phyloP scores from a whole-genome alignment of 2,888 invertebrate species.

The Cataglyphis altisquamis region DNA sequence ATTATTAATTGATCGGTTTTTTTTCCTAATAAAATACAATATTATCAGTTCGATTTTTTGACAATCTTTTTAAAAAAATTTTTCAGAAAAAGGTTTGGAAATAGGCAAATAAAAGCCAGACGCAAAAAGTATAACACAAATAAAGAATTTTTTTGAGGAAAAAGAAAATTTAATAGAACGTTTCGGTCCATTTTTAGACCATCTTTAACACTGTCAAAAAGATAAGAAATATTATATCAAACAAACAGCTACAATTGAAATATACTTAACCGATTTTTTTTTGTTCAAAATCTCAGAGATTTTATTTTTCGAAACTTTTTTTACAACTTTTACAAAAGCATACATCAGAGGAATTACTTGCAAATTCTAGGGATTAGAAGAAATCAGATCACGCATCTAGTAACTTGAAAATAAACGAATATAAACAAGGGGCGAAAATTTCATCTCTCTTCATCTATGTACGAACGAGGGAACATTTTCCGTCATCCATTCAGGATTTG shows the following conservation, averaged over 20 bases:
- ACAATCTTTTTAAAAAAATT: background rate
- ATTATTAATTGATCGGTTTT: background rate
- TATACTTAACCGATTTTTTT: background rate
- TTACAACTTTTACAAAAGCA: background rate
- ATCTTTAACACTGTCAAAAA: no score
- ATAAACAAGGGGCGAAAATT: constrained; percentile 8
- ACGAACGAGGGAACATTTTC: constrained; percentile 13
- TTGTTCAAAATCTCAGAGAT: background rate
- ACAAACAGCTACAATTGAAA: background rate
- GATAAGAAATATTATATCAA: no score
- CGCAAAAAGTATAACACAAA: no score
- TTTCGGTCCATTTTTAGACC: no score
- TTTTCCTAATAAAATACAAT: background rate
- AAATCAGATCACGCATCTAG: background rate
- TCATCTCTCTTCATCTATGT: constrained; percentile 6
- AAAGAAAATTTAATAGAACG: no score
- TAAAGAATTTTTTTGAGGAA: no score
- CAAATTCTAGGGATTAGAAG: background rate
- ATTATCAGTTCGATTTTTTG: background rate
- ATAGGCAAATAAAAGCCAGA: no score
- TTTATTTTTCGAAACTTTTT: background rate
- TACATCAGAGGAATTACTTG: background rate
- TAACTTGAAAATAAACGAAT: constrained; percentile 1
- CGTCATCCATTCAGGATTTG: constrained; percentile 14
- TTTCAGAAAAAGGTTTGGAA: no score